Percentiles rank a stretch among this genome's conserved stretches.
phyloP scores from a whole-genome alignment of 2,113 vertebrate species.

The Butastur rufipennis region DNA sequence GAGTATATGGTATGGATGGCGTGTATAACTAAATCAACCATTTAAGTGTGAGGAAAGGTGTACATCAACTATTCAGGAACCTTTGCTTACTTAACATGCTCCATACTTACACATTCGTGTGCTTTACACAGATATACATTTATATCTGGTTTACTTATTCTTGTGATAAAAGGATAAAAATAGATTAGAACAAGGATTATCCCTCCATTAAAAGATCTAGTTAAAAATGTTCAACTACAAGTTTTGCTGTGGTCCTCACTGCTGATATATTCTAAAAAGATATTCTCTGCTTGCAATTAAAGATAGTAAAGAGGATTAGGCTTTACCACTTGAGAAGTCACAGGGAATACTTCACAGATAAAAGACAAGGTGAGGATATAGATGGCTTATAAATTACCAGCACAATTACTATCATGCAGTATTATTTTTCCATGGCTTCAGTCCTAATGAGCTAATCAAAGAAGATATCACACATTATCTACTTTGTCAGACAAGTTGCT shows the following conservation, averaged over 20 bases:
- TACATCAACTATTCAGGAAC: neutral
- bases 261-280: neutral
- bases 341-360: neutral
- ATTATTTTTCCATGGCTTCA: neutral
- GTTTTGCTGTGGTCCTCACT: neutral
- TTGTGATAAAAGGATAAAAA: neutral
- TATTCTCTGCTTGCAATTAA: neutral
- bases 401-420: neutral
- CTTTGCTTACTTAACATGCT: neutral
- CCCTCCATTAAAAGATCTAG: neutral
- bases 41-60: neutral
- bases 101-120: neutral
- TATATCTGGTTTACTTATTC: neutral
- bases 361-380: neutral
- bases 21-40: neutral
- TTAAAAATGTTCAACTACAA: neutral
- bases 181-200: neutral
- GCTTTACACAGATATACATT: neutral
- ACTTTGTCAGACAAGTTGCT: neutral
- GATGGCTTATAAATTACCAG: neutral
- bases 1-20: neutral
- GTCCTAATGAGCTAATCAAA: neutral
- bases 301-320: neutral
- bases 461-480: neutral
- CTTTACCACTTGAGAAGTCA: neutral